These are phyloP conservation scores for Epistrophe eligans DNA, from an alignment of 2,888 invertebrate genomes.

Conservation along the genomic window DNA sequence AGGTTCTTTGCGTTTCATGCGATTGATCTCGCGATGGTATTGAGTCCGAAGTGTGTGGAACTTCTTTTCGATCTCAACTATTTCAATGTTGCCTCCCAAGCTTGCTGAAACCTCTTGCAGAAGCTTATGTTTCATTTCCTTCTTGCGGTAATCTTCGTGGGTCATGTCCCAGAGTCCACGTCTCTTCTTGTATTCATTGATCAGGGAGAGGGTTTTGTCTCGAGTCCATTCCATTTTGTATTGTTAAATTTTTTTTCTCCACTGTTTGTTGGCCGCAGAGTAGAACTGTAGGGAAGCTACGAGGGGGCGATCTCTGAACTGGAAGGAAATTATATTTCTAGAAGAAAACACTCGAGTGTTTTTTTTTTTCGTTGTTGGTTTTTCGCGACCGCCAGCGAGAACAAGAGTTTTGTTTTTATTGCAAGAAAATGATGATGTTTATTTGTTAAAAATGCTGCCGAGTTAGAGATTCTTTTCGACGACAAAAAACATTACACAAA, in stretches of 20 bases:
- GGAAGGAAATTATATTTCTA: not conserved
- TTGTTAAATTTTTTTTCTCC: not conserved
- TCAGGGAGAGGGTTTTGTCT: conserved; percentile 82
- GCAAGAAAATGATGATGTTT: conserved; percentile 54
- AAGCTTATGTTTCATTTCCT: conserved; percentile 82
- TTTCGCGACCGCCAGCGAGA: conserved; percentile 1
- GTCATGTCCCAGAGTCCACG: conserved; percentile 84
- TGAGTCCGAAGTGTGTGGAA: conserved; percentile 87
- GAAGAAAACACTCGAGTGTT: not conserved
- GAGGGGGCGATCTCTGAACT: not conserved
- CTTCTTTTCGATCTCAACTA: conserved; percentile 86
- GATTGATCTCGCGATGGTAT: conserved; percentile 86
- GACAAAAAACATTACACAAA: conserved; percentile 75
- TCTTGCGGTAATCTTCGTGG: conserved; percentile 83
- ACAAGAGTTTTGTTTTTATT: conserved; percentile 62
- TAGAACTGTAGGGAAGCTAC: conserved; percentile 1
- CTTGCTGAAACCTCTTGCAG: conserved; percentile 81
- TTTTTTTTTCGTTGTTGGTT: not conserved
- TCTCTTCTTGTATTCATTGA: conserved; percentile 82
- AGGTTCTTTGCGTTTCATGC: conserved; percentile 85
- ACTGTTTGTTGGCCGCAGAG: not conserved
- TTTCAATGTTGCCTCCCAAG: conserved; percentile 81
- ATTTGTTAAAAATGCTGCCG: conserved; percentile 45
- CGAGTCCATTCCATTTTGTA: conserved; percentile 83
- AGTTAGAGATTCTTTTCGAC: conserved; percentile 60